Evolutionary conservation across 2,888 invertebrate genomes (phyloP).

Genomic region (Plagodis pulveraria): DNA sequence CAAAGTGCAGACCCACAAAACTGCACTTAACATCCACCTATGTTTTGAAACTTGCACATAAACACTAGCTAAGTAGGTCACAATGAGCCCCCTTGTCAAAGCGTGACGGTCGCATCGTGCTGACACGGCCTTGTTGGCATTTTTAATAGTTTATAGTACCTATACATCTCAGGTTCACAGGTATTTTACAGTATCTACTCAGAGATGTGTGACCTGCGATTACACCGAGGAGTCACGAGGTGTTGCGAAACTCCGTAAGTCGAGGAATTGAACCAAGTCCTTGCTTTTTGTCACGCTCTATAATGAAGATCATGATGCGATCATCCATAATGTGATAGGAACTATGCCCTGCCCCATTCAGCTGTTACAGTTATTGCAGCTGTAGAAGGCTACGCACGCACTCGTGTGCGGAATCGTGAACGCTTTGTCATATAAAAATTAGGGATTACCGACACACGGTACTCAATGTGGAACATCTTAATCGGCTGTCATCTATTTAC

Average conservation of each 20-base stretch:
- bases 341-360: slow-evolving; percentile 12
- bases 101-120: slow-evolving; percentile 36
- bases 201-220: slow-evolving; percentile 56
- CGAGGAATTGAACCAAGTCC: slow-evolving; percentile 37
- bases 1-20: neutral
- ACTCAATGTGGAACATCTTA: too few species aligned
- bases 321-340: slow-evolving; percentile 17
- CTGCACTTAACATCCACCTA: neutral
- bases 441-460: too few species aligned
- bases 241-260: slow-evolving; percentile 54
- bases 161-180: slow-evolving; percentile 38
- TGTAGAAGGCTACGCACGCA: slow-evolving; percentile 3
- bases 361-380: slow-evolving; percentile 27
- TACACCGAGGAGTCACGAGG: slow-evolving; percentile 61
- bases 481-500: too few species aligned
- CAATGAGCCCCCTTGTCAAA: slow-evolving; percentile 31
- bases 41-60: slow-evolving; percentile 16
- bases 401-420: slow-evolving; percentile 2
- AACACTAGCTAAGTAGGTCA: slow-evolving; percentile 20
- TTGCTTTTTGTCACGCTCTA: slow-evolving; percentile 19
- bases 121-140: slow-evolving; percentile 35
- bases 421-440: slow-evolving; percentile 11
- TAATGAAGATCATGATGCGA: slow-evolving; percentile 26
- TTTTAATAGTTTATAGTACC: slow-evolving; percentile 23
- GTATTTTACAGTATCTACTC: slow-evolving; percentile 29